These are phyloP conservation scores for Eublepharis macularius DNA, from an alignment of 2,113 vertebrate species.

Conservation along the genomic window DNA sequence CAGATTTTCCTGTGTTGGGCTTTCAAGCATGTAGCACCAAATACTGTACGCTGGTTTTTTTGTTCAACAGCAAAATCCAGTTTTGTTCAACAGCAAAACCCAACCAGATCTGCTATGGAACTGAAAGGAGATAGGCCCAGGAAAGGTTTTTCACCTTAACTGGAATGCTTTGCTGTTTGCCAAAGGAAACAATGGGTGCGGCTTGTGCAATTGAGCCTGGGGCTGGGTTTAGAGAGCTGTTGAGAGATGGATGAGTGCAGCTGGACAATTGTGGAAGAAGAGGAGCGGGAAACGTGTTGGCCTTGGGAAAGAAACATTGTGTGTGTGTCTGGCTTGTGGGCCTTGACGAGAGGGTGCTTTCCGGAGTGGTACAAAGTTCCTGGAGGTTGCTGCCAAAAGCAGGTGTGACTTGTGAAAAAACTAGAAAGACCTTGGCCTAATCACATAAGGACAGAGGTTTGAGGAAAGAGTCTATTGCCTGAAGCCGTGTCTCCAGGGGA, in stretches of 20 bases:
- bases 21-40: not conserved
- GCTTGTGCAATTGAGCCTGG: slow-evolving; percentile 3
- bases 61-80: not conserved
- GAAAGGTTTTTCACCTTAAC: not conserved
- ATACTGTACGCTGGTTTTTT: not conserved
- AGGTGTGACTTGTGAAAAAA: not conserved
- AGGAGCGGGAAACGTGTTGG: too few relatives aligned
- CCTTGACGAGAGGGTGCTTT: not conserved
- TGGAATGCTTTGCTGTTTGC: not conserved
- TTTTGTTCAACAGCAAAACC: not conserved
- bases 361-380: not conserved
- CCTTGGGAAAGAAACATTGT: not conserved
- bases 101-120: not conserved
- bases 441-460: not conserved
- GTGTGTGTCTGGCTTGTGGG: not conserved
- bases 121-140: accelerated
- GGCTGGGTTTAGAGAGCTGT: slow-evolving; percentile 2
- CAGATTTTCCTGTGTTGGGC: not conserved
- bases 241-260: not conserved
- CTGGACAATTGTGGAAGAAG: not conserved
- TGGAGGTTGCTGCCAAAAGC: not conserved
- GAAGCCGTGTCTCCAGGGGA: too few relatives aligned
- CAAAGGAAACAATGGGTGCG: not conserved
- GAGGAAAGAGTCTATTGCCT: not conserved
- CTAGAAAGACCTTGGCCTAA: not conserved